Percentiles rank a stretch among this genome's conserved stretches.
phyloP scores from a whole-genome alignment of 2,113 vertebrate species.

The Sitta europaea region DNA sequence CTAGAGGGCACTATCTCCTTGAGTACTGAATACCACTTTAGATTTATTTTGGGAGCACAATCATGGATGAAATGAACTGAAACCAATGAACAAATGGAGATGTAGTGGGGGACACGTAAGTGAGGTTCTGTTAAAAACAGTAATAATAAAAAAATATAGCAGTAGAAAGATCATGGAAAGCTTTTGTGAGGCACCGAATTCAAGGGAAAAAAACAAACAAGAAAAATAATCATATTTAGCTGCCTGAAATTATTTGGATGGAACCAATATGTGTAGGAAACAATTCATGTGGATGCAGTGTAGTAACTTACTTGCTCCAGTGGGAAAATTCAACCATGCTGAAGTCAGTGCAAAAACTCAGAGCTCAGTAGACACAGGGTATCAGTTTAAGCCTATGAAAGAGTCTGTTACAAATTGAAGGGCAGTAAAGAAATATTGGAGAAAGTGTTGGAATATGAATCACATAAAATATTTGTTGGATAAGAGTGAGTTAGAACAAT shows the following conservation, averaged over 20 bases:
- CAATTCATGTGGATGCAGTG: neutral
- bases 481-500: neutral
- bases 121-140: neutral
- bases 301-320: neutral
- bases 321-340: neutral
- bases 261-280: neutral
- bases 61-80: neutral
- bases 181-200: neutral
- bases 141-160: neutral
- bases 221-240: neutral
- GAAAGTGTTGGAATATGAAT: neutral
- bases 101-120: neutral
- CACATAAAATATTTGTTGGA: neutral
- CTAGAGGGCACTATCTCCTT: slow-evolving; percentile 52
- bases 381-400: neutral
- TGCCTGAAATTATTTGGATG: neutral
- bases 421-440: neutral
- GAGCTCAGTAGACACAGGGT: neutral
- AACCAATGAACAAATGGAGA: neutral
- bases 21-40: neutral
- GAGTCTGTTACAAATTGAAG: neutral
- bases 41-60: neutral
- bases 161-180: neutral
- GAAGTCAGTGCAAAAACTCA: neutral
- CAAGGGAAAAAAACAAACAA: neutral